These are phyloP conservation scores for Drosophila macrospina DNA, from an alignment of 2,888 invertebrate species.

Conservation along the genomic window DNA sequence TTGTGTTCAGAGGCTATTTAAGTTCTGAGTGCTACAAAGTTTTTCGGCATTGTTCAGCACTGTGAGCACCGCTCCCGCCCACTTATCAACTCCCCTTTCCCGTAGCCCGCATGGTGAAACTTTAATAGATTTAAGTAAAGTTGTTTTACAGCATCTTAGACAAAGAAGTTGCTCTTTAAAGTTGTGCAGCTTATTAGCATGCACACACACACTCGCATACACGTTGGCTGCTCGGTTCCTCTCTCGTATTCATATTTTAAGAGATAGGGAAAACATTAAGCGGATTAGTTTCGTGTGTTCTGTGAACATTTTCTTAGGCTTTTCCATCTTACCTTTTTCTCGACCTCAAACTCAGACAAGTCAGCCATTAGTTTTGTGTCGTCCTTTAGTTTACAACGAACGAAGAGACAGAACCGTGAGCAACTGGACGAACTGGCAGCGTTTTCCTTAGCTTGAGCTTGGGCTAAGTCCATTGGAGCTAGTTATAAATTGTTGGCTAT, in stretches of 20 bases:
- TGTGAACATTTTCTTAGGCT: slow-evolving; percentile 20
- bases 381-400: slow-evolving; percentile 26
- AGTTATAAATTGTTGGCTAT: slow-evolving; percentile 80
- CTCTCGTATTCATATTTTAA: slow-evolving; percentile 55
- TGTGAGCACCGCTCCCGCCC: not conserved
- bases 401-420: not conserved
- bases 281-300: slow-evolving; percentile 70
- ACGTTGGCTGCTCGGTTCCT: slow-evolving; percentile 17
- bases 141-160: slow-evolving; percentile 10
- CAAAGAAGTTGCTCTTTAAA: slow-evolving; percentile 29
- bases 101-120: slow-evolving; percentile 26
- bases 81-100: not conserved
- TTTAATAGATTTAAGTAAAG: slow-evolving; percentile 37
- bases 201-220: slow-evolving; percentile 22
- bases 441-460: slow-evolving; percentile 12
- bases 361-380: slow-evolving; percentile 52
- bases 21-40: slow-evolving; percentile 52
- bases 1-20: slow-evolving; percentile 56
- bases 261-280: slow-evolving; percentile 78
- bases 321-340: slow-evolving; percentile 24
- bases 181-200: slow-evolving; percentile 26
- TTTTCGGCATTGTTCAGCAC: slow-evolving; percentile 39
- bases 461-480: slow-evolving; percentile 26
- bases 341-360: slow-evolving; percentile 17
- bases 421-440: slow-evolving; percentile 7